These are phyloP conservation scores for Prunella himalayana DNA, from an alignment of 2,113 vertebrate genomes.

Conservation along the genomic window DNA sequence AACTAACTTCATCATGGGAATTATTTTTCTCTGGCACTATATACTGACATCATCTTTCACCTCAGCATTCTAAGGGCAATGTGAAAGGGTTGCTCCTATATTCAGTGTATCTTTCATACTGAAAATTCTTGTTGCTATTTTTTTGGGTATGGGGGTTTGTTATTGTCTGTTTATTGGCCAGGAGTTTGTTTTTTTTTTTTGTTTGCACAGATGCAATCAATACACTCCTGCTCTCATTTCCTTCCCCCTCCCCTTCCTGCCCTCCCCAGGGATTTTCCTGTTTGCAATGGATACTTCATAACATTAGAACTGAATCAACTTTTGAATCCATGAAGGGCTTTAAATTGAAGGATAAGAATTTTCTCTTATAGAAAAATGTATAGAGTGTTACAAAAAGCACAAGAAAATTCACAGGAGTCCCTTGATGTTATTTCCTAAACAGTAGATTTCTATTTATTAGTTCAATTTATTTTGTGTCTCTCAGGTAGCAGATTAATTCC, in stretches of 20 bases:
- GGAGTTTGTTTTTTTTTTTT: neutral
- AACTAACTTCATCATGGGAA: neutral
- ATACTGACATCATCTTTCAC: neutral
- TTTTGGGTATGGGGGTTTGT: accelerated
- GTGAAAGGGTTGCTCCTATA: neutral
- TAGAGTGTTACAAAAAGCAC: neutral
- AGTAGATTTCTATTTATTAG: neutral
- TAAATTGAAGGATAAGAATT: neutral
- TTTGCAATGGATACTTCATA: neutral
- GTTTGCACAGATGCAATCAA: neutral
- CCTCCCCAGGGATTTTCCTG: neutral
- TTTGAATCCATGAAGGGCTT: neutral
- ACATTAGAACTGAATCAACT: neutral
- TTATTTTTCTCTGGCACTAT: neutral
- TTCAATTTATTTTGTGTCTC: neutral
- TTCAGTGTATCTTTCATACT: neutral
- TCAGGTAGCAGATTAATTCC: neutral
- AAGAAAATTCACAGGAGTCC: neutral
- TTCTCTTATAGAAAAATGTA: neutral
- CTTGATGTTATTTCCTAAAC: neutral
- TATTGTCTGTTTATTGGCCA: neutral
- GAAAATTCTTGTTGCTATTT: neutral
- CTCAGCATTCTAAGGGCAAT: neutral
- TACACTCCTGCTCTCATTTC: neutral
- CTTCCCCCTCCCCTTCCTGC: neutral